Conservation (phyloP, 37 sponge, comb jelly and placozoan species). For the Lycopodina hypogea region DNA sequence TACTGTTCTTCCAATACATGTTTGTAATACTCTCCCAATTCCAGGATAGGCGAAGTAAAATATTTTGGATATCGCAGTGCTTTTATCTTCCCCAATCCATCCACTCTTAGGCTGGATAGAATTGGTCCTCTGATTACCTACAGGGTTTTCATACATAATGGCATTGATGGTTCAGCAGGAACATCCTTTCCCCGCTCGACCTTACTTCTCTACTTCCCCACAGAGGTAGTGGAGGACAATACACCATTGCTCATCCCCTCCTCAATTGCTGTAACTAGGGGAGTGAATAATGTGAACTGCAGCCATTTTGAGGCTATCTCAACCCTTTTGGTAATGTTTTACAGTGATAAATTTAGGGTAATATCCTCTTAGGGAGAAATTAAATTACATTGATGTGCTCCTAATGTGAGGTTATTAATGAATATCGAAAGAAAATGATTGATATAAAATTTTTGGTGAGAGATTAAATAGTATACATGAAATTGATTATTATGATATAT, state of each 20-base stretch:
- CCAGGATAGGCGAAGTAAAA: background rate
- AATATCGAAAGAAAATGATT: no score
- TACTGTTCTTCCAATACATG: no score
- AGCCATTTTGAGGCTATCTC: slow-evolving; percentile 28
- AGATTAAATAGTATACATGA: no score
- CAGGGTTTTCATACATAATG: background rate
- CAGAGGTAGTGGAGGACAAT: background rate
- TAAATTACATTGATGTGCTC: no score
- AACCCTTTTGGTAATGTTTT: slow-evolving; percentile 16
- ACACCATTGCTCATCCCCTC: slow-evolving; percentile 22
- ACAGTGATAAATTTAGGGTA: no score
- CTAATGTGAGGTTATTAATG: no score
- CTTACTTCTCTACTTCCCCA: slow-evolving; percentile 16
- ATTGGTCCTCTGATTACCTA: slow-evolving; percentile 20
- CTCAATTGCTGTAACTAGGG: background rate
- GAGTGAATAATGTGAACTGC: slow-evolving; percentile 14
- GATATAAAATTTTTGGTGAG: no score
- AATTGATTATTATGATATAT: no score
- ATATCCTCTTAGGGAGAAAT: no score
- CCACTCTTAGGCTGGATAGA: slow-evolving; percentile 11
- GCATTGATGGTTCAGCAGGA: background rate
- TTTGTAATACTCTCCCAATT: no score
- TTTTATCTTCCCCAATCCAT: background rate
- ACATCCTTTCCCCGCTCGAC: slow-evolving; percentile 27
- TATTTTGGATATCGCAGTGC: slow-evolving; percentile 6